These are phyloP conservation scores for Caradrina kadenii DNA, from an alignment of 2,888 invertebrate species.

Conservation along the genomic window DNA sequence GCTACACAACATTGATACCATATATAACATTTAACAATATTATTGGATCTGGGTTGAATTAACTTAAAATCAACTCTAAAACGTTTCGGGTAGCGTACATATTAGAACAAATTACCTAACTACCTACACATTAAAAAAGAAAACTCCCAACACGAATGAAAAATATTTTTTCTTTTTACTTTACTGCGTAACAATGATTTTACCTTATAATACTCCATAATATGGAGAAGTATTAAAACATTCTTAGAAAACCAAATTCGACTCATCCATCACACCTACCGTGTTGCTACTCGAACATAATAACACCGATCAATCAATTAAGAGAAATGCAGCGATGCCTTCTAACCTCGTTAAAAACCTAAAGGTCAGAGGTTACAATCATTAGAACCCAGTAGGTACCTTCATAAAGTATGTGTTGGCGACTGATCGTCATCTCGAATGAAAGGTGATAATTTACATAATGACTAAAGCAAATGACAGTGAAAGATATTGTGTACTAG, in stretches of 20 bases:
- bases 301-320: conserved; percentile 56
- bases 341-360: conserved; percentile 54
- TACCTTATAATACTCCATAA: not conserved
- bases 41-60: not conserved
- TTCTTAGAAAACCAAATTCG: conserved; percentile 21
- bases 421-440: conserved; percentile 74
- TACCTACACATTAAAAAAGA: not conserved
- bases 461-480: conserved; percentile 75
- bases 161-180: not conserved
- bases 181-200: conserved; percentile 2
- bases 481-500: conserved; percentile 71
- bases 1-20: not conserved
- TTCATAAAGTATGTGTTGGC: conserved; percentile 68
- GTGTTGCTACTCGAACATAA: conserved; percentile 35
- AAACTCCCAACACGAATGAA: not conserved
- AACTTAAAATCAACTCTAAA: not conserved
- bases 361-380: conserved; percentile 74
- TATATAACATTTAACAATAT: not conserved
- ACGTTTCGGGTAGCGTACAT: not conserved
- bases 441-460: conserved; percentile 76
- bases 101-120: too few relatives aligned
- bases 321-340: conserved; percentile 50
- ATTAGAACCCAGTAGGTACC: conserved; percentile 65
- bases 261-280: conserved; percentile 45
- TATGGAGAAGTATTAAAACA: not conserved